Percentiles rank a stretch among this genome's conserved stretches.
These are phyloP conservation scores for Pimpla rufipes DNA, from an alignment of 2,888 invertebrate genomes.

Conservation along the genomic window DNA sequence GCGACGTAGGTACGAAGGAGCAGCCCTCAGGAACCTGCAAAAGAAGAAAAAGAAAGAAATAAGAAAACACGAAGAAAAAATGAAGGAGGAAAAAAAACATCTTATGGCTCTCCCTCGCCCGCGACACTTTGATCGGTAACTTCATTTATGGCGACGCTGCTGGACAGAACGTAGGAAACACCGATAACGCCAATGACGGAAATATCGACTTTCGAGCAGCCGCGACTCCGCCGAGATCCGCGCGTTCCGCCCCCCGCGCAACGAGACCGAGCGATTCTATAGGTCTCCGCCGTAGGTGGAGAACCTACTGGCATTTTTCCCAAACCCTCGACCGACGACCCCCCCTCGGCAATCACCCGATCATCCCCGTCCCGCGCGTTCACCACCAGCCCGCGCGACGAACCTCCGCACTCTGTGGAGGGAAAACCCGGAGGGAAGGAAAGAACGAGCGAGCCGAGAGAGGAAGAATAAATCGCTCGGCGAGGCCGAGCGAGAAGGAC, in stretches of 20 bases:
- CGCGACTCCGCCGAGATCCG: constrained; percentile 68
- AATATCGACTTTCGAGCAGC: constrained; percentile 83
- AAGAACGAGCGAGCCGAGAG: constrained; percentile 51
- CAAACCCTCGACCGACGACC: constrained; percentile 20
- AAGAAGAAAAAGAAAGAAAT: constrained; percentile 19
- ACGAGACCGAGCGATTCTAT: not conserved
- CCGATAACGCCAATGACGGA: constrained; percentile 84
- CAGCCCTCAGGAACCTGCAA: not conserved
- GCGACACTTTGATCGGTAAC: constrained; percentile 82
- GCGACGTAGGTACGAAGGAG: too few species aligned
- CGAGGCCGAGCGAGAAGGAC: constrained; percentile 13
- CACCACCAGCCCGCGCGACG: constrained; percentile 61
- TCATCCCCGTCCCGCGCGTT: constrained; percentile 46
- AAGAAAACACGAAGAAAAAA: not conserved
- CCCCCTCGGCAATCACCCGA: constrained; percentile 53
- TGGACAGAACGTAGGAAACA: constrained; percentile 82
- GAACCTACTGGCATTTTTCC: constrained; percentile 45
- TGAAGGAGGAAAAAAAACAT: constrained; percentile 1
- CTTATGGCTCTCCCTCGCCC: constrained; percentile 52
- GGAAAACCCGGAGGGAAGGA: constrained; percentile 56
- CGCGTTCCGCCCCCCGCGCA: constrained; percentile 44
- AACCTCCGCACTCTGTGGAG: constrained; percentile 69
- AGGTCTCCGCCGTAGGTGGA: constrained; percentile 7
- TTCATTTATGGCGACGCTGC: constrained; percentile 82
- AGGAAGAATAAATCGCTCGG: constrained; percentile 65